Percentiles rank a stretch among this genome's conserved stretches.
phyloP scores from a whole-genome alignment of 2,797 vertebrate genomes.

The Lepus oiostolus region DNA sequence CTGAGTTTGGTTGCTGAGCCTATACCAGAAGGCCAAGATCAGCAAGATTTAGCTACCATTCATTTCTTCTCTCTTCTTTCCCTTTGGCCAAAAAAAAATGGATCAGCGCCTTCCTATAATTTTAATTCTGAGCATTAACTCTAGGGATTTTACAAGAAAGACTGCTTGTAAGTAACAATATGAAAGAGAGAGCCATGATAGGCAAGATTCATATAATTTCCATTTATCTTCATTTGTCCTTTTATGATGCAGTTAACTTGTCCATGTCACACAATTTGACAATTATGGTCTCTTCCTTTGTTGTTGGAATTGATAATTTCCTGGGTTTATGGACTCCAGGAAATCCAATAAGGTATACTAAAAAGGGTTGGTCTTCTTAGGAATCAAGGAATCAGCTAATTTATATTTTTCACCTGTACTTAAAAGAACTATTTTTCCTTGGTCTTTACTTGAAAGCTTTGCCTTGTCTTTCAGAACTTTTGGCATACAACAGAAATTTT shows the following conservation, averaged over 20 bases:
- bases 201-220: background rate
- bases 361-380: background rate
- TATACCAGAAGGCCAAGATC: background rate
- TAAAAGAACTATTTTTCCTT: constrained; percentile 2
- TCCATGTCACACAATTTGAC: background rate
- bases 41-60: background rate
- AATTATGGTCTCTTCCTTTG: background rate
- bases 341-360: background rate
- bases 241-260: background rate
- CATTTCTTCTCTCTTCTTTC: background rate
- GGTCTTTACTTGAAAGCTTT: background rate
- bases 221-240: background rate
- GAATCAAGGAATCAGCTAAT: background rate
- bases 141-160: background rate
- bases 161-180: background rate
- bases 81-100: background rate
- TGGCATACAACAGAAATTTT: background rate
- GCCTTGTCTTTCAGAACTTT: constrained; percentile 1
- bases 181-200: no score
- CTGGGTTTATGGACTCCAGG: background rate
- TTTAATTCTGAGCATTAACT: background rate
- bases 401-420: constrained; percentile 37
- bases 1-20: background rate
- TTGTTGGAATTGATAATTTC: background rate
- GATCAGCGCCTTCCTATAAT: background rate